These are phyloP conservation scores for Scaptomyza polygonia DNA, from an alignment of 2,888 invertebrate genomes.

Conservation along the genomic window DNA sequence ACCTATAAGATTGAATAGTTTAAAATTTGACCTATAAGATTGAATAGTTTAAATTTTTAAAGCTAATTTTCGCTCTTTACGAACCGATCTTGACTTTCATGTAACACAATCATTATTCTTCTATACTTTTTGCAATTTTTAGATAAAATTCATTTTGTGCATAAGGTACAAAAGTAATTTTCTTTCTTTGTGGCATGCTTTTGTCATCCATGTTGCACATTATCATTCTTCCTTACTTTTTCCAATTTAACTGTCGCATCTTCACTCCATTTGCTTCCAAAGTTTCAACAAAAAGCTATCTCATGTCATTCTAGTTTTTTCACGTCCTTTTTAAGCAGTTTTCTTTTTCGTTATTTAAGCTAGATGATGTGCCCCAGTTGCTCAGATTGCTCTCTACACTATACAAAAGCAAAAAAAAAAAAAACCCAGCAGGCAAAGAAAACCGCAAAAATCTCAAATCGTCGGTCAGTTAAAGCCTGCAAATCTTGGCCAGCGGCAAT, in stretches of 20 bases:
- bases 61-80: neutral
- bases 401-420: neutral
- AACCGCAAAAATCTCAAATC: slow-evolving; percentile 29
- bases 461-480: slow-evolving; percentile 24
- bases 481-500: slow-evolving; percentile 35
- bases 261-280: neutral
- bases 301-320: slow-evolving; percentile 4
- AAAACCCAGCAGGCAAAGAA: neutral
- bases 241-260: neutral
- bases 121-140: neutral
- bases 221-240: neutral
- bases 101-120: neutral
- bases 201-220: neutral
- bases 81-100: neutral
- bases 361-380: slow-evolving; percentile 20
- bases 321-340: neutral
- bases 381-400: slow-evolving; percentile 1
- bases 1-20: no score
- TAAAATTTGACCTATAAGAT: no score
- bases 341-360: neutral
- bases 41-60: no score
- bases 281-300: slow-evolving; percentile 4
- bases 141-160: neutral
- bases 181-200: neutral
- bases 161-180: neutral